phyloP scores from a whole-genome alignment of 1,140 invertebrate genomes.

The Rhagoletis zephyria region DNA sequence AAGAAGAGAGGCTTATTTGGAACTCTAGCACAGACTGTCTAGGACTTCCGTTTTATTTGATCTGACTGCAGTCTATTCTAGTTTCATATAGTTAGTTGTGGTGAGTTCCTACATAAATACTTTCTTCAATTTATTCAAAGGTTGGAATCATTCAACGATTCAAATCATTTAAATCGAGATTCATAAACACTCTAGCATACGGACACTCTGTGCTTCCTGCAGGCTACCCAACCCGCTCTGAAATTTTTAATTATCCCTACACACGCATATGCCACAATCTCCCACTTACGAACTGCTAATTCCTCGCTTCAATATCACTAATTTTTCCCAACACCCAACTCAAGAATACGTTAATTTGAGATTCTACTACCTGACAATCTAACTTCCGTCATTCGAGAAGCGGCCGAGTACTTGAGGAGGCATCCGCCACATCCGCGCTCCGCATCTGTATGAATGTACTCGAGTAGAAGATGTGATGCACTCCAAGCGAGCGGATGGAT shows the following conservation, averaged over 20 bases:
- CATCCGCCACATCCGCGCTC: conserved; percentile 11
- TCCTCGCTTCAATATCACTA: conserved; percentile 40
- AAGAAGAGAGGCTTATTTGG: no score
- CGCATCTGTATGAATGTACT: neutral
- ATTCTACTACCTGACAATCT: conserved; percentile 50
- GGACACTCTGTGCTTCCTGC: neutral
- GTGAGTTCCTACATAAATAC: no score
- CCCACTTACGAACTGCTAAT: conserved; percentile 8
- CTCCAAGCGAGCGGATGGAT: neutral
- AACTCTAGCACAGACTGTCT: no score
- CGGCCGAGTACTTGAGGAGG: conserved; percentile 37
- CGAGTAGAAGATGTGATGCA: neutral
- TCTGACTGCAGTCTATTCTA: no score
- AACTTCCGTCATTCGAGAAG: conserved; percentile 48
- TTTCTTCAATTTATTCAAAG: no score
- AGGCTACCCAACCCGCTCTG: neutral
- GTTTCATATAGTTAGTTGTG: no score
- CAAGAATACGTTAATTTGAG: conserved; percentile 13
- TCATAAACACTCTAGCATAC: no score
- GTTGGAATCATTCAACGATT: no score
- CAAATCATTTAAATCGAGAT: no score
- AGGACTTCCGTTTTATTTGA: no score
- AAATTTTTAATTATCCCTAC: conserved; percentile 16
- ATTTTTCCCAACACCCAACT: conserved; percentile 35
- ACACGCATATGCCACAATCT: neutral